Evolutionary conservation across 2,888 invertebrate genomes (phyloP), one percentile per base, ranked within the genome.

Genomic region (Ceramica pisi): DNA sequence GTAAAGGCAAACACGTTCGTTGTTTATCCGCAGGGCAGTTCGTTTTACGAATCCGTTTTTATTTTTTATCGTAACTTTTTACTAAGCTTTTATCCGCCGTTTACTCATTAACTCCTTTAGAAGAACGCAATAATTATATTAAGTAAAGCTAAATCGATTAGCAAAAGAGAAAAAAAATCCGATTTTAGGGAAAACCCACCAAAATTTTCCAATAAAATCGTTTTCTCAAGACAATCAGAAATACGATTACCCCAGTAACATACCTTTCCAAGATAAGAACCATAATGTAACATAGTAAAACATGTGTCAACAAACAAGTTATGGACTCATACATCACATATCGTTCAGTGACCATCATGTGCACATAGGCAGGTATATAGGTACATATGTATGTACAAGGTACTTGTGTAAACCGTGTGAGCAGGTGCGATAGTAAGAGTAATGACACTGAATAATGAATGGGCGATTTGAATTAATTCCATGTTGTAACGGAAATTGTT

Each of bases 311-410:
- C 67, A 70, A 70, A 70, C 65, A 82, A 44, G 44, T 77, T 70
- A 62, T 62, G 23, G 41, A 38, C 46, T n/a, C 57, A 79, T 51
- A 57, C 59, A 21, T 26, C 31, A 71, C 59, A 82, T 88, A 90
- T 90, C 89, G 90, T 89, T 80, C 90, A 85, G 76, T 85, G 90
- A 89, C 90, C 89, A 88, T 51, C 51, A 61, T 77, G 75, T 77
- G 41, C 53, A 67, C 63, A 79, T 31, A 48, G 31, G 31, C 38
- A 63, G 44, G 38, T 55, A 59, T 26, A 21, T 60, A 57, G 19
- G 35, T 53, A 56, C n/a, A 38, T 50, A 56, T 46, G 14, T 73
- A 46, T 53, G n/a, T 56, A 62, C 38, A 19, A 26, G 35, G 41
- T 65, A 82, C 64, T 70, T 51, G 56, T 71, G 66, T 71, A 56